Evolutionary conservation across 2,888 invertebrate genomes (phyloP).

Genomic region (Lasioglossum morio): DNA sequence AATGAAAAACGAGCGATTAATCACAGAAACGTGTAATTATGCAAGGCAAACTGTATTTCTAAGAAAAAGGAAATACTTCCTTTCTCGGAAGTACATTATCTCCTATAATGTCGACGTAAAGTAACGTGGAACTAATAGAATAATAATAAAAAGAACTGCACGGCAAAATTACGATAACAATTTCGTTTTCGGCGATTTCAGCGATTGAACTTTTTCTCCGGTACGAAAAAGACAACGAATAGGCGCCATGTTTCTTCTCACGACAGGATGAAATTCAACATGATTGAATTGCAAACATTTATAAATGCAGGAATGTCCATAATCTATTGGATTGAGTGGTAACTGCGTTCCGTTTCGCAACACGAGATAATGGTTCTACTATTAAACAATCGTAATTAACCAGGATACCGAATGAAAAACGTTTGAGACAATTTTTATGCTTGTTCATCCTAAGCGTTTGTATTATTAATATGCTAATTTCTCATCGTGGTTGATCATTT

Average conservation of each 20-base stretch:
- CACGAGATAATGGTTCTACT: neutral
- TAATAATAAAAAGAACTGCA: neutral
- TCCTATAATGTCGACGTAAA: neutral
- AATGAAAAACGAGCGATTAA: conserved; percentile 5
- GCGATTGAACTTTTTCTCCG: neutral
- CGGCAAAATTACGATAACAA: neutral
- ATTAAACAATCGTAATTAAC: neutral
- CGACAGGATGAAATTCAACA: neutral
- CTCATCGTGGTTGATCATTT: neutral
- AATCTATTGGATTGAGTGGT: neutral
- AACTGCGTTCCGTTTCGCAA: neutral
- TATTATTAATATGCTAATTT: neutral
- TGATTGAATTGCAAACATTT: neutral
- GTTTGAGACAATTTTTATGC: neutral
- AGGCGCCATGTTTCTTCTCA: neutral
- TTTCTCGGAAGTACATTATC: neutral
- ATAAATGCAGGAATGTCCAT: neutral
- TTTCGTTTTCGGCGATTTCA: neutral
- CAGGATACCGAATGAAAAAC: neutral
- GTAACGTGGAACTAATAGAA: neutral
- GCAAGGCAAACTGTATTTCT: neutral
- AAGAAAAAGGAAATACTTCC: neutral
- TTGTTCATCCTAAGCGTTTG: neutral
- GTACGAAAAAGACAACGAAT: neutral
- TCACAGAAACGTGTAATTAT: conserved; percentile 3